These are phyloP conservation scores for Ibycter americanus DNA, from an alignment of 2,797 vertebrate genomes.

Conservation along the genomic window DNA sequence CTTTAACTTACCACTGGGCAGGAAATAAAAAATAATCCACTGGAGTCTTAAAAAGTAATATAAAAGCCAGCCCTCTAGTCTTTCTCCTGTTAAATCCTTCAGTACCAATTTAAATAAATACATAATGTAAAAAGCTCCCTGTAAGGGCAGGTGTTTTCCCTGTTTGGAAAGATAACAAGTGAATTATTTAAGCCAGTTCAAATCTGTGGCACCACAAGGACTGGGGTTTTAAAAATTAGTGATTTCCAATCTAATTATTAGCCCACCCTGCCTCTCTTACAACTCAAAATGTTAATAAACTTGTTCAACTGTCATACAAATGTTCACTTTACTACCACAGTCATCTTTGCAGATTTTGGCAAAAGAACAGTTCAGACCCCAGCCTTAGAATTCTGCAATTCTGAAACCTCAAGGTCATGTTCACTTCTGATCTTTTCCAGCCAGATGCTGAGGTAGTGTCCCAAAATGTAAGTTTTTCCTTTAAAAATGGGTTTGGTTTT, in stretches of 20 bases:
- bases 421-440: constrained; percentile 57
- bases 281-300: neutral
- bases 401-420: constrained; percentile 44
- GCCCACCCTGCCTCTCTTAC: neutral
- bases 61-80: neutral
- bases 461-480: constrained; percentile 44
- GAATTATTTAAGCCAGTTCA: neutral
- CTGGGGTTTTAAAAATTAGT: neutral
- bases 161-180: neutral
- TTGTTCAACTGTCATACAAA: constrained; percentile 10
- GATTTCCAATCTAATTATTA: neutral
- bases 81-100: neutral
- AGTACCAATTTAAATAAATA: neutral
- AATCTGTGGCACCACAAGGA: neutral
- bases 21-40: neutral
- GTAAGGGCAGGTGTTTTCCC: neutral
- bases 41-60: neutral
- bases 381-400: constrained; percentile 47
- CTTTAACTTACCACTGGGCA: neutral
- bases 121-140: neutral
- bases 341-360: constrained; percentile 43
- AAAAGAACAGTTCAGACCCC: constrained; percentile 52
- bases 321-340: constrained; percentile 48
- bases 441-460: constrained; percentile 55
- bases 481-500: constrained; percentile 12